Conservation (phyloP, 1,140 invertebrate genomes). For the Triops cancriformis region DNA sequence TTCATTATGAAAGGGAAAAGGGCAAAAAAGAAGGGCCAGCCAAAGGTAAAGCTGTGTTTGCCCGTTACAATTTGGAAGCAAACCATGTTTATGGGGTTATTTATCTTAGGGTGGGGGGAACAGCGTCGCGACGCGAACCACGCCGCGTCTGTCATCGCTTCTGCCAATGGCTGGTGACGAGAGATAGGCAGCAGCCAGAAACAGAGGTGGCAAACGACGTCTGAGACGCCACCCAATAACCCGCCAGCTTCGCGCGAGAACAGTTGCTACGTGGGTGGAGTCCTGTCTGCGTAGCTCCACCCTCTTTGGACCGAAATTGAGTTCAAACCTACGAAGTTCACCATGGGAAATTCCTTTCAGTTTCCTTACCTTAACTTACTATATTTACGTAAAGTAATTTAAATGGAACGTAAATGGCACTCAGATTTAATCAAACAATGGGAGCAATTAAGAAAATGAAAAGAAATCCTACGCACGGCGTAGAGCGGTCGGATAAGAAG, state of each 20-base stretch:
- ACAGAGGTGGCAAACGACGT: neutral
- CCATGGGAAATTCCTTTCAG: too few species aligned
- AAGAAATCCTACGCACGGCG: too few species aligned
- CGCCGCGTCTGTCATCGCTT: slow-evolving; percentile 2
- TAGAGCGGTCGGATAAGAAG: too few species aligned
- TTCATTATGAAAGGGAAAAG: neutral
- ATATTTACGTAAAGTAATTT: too few species aligned
- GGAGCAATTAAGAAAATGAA: too few species aligned
- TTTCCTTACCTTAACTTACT: too few species aligned
- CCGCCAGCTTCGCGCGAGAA: neutral
- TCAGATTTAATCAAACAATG: too few species aligned
- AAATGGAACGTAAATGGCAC: too few species aligned
- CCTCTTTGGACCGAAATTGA: too few species aligned
- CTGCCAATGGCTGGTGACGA: slow-evolving; percentile 12
- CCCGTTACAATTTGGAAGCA: slow-evolving; percentile 2
- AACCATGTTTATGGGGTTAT: slow-evolving; percentile 10
- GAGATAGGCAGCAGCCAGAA: neutral
- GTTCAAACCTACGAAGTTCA: too few species aligned
- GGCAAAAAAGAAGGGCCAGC: neutral
- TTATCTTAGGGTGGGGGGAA: neutral
- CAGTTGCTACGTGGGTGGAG: neutral
- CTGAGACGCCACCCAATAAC: slow-evolving; percentile 1
- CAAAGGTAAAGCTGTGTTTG: neutral
- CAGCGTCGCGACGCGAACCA: slow-evolving; percentile 7
- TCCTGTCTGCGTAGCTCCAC: neutral